A percentile compares a stretch with the other conserved stretches of the same genome.
Conservation (phyloP, 2,888 invertebrate species). For the Epistrophe eligans region DNA sequence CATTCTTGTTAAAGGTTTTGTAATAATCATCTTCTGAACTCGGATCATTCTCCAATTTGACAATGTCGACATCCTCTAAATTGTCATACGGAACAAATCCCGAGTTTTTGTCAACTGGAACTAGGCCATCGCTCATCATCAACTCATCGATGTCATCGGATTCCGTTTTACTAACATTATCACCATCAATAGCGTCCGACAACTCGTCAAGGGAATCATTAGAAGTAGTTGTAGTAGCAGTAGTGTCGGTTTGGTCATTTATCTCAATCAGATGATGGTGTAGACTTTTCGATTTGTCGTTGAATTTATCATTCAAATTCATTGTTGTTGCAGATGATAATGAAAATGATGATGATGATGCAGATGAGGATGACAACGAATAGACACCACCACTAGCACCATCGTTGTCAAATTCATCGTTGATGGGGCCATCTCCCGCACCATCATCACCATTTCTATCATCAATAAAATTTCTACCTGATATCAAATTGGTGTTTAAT, state of each 20-base stretch:
- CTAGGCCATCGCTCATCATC: conserved; percentile 81
- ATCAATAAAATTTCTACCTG: conserved; percentile 79
- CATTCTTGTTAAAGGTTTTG: conserved; percentile 77
- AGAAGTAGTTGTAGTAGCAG: conserved; percentile 37
- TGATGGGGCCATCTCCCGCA: conserved; percentile 65
- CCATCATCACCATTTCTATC: conserved; percentile 70
- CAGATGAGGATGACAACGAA: conserved; percentile 60
- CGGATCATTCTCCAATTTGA: conserved; percentile 80
- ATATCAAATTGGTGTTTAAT: conserved; percentile 81
- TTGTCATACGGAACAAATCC: conserved; percentile 59
- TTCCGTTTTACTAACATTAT: conserved; percentile 38
- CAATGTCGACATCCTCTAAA: conserved; percentile 81
- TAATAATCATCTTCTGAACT: conserved; percentile 80
- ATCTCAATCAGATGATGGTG: conserved; percentile 78
- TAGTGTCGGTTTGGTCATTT: conserved; percentile 74
- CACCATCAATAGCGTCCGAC: conserved; percentile 34
- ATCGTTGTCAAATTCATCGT: conserved; percentile 25
- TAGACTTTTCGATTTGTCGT: conserved; percentile 71
- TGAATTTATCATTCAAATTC: conserved; percentile 66
- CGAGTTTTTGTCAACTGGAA: conserved; percentile 72
- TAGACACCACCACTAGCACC: conserved; percentile 38
- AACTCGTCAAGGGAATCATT: conserved; percentile 47
- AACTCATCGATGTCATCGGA: conserved; percentile 79
- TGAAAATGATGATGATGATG: conserved; percentile 60
- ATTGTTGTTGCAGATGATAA: conserved; percentile 67